phyloP scores from a whole-genome alignment of 2,113 vertebrate species.

The Noctilio leporinus region DNA sequence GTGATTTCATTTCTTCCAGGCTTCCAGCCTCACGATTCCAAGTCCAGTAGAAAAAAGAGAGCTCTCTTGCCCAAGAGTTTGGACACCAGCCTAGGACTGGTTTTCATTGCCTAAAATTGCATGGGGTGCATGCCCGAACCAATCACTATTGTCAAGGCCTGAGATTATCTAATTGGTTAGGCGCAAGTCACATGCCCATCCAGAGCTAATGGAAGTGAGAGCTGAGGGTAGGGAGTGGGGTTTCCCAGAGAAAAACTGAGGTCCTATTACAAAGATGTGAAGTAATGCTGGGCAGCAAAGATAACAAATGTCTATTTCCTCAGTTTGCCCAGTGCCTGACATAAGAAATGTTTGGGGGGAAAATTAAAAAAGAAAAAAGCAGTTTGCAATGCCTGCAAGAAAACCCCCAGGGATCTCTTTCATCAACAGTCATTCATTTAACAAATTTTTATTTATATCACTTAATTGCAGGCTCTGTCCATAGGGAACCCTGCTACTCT shows the following conservation, averaged over 20 bases:
- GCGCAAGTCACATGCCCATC: background rate
- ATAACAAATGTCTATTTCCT: background rate
- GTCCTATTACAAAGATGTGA: background rate
- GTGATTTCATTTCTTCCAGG: background rate
- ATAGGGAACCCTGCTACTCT: constrained; percentile 2
- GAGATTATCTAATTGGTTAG: background rate
- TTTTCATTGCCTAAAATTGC: background rate
- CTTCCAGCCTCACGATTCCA: background rate
- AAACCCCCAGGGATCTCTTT: background rate
- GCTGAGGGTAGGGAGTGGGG: background rate
- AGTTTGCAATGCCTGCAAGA: background rate
- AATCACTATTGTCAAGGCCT: background rate
- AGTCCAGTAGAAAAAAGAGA: background rate
- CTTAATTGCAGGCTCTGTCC: constrained; percentile 10
- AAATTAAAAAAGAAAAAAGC: background rate
- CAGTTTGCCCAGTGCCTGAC: background rate
- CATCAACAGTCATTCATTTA: constrained; percentile 28
- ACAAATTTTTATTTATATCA: constrained; percentile 9
- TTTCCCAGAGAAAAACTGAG: background rate
- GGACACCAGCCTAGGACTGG: background rate
- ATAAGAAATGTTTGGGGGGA: background rate
- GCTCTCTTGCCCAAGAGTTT: background rate
- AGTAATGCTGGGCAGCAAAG: background rate
- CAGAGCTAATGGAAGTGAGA: background rate
- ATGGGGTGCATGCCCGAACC: background rate